Base-by-base conservation (phyloP, 2,797 vertebrate genomes). In the Anguilla obscura region DNA sequence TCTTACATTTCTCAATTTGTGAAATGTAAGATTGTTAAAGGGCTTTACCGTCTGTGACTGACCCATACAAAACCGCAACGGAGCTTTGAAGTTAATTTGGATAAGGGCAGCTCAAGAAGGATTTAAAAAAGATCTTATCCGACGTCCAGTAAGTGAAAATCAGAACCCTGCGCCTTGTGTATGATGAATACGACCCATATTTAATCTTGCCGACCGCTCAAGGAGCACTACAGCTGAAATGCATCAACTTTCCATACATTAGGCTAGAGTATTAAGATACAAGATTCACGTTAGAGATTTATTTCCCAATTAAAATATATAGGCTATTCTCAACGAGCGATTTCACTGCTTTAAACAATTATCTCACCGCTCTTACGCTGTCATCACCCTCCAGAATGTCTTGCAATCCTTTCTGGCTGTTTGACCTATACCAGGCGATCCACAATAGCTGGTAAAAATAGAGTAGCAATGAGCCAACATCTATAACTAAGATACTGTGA, bases 41-140 rank as follows among this genome's bases (percentile, higher is more conserved):
- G 52, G 18, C 86, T 83, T 74, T 63, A n/a, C 27, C 56, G 16
- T 8, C 10, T 36, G 69, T 30, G 45, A 89, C 24, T 40, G 40
- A 87, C 60, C 87, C 27, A 33, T 18, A 56, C 30, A 27, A 21
- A 21, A 63, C 56, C 16, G 54, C 50, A 85, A n/a, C 52, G 84
- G n/a, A 88, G 63, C 9, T 21, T 24, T 3, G n/a, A 56, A 40
- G 87, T 24, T 27, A 33, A 80, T 76, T 56, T 45, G 50, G 83
- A 85, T 58, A 80, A 80, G 3, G 56, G 18, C 6, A 66, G 45
- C 33, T 58, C 50, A 24, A 63, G 84, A 88, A 36, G 50, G 48
- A 45, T 85, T 40, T 86, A 74, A 54, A 69, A 50, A 86, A 71
- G 10, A 66, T 18, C 27, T 86, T 33, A 54, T 69, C n/a, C 82